Conservation (phyloP, 2,113 vertebrate species). For the Alethe diademata region DNA sequence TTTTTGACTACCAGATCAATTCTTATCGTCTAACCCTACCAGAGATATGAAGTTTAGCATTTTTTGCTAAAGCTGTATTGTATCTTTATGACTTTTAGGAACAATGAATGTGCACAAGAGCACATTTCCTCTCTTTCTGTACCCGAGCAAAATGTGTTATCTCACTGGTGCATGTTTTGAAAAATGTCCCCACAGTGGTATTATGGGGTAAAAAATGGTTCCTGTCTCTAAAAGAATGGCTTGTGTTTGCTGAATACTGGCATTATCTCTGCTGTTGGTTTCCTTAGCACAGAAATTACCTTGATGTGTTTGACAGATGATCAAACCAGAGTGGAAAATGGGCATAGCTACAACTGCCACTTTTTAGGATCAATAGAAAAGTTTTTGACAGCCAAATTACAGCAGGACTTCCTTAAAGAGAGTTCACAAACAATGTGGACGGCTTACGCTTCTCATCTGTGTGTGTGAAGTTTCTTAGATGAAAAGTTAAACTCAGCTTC, state of each 20-base stretch:
- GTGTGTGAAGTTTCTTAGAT: background rate
- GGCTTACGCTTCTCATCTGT: background rate
- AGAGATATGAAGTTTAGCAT: background rate
- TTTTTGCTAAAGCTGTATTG: background rate
- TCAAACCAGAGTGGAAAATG: slow-evolving; percentile 64
- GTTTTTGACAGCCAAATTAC: slow-evolving; percentile 18
- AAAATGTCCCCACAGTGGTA: background rate
- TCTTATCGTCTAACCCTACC: background rate
- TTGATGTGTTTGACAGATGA: slow-evolving; percentile 51
- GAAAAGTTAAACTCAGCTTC: background rate
- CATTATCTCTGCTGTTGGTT: slow-evolving; percentile 25
- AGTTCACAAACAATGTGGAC: background rate
- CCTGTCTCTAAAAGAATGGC: slow-evolving; percentile 5
- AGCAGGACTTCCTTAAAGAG: slow-evolving; percentile 16
- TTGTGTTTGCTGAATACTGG: slow-evolving; percentile 9
- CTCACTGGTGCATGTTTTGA: slow-evolving; percentile 19
- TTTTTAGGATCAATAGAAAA: slow-evolving; percentile 10
- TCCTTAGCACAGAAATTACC: slow-evolving; percentile 50
- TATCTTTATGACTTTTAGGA: slow-evolving; percentile 21
- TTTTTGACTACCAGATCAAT: background rate
- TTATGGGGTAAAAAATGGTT: slow-evolving; percentile 12
- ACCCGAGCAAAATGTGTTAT: slow-evolving; percentile 19
- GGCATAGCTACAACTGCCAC: slow-evolving; percentile 26
- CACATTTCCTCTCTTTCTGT: slow-evolving; percentile 35
- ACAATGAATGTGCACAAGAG: background rate